Conservation (phyloP, 1,140 invertebrate genomes). For the Stenopsyche tienmushanensis region DNA sequence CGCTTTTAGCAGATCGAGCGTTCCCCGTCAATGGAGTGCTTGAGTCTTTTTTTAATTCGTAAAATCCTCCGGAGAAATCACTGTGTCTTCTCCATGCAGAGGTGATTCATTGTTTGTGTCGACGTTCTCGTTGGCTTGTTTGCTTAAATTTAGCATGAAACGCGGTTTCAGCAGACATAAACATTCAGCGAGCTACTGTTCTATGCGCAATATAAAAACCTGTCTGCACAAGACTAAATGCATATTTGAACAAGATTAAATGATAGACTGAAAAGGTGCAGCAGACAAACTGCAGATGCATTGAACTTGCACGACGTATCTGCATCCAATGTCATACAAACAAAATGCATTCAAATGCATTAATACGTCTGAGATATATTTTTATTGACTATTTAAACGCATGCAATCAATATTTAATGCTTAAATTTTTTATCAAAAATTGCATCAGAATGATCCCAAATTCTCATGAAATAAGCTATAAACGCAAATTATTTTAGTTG, state of each 20-base stretch:
- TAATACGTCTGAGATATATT: neutral
- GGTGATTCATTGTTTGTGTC: conserved; percentile 28
- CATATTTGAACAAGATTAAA: neutral
- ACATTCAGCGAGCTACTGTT: conserved; percentile 22
- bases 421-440: too few species aligned
- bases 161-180: conserved; percentile 33
- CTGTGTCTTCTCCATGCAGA: too few species aligned
- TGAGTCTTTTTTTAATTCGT: neutral
- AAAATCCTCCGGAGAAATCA: neutral
- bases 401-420: too few species aligned
- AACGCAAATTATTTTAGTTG: too few species aligned
- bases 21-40: neutral
- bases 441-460: too few species aligned
- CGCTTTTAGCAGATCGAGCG: neutral
- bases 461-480: too few species aligned
- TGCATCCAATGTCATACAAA: too few species aligned
- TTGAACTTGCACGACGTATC: too few species aligned
- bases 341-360: neutral
- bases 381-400: too few species aligned
- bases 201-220: neutral
- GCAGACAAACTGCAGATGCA: too few species aligned
- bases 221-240: neutral
- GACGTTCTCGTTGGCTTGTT: conserved; percentile 11
- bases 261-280: neutral
- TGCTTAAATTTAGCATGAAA: conserved; percentile 37